These are phyloP conservation scores for Operophtera brumata DNA, from an alignment of 2,888 invertebrate genomes.

Conservation along the genomic window DNA sequence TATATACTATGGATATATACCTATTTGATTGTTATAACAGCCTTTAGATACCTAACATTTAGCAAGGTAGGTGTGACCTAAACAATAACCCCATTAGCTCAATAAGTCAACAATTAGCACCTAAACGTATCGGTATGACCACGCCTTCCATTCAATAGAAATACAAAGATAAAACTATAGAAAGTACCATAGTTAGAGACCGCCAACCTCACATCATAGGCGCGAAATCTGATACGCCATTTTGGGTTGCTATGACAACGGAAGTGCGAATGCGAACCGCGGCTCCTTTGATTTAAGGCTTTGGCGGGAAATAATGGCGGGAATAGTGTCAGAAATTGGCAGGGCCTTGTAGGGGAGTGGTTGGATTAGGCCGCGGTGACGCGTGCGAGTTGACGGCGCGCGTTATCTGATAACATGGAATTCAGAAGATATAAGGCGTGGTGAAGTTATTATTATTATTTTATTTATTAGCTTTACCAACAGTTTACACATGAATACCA, in stretches of 20 bases:
- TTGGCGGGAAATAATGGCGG: slow-evolving; percentile 51
- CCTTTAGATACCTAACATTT: not conserved
- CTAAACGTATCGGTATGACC: slow-evolving; percentile 7
- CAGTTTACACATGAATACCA: no score
- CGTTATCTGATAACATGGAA: slow-evolving; percentile 19
- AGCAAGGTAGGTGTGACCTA: slow-evolving; percentile 7
- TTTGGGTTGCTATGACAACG: slow-evolving; percentile 57
- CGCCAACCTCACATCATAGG: slow-evolving; percentile 52
- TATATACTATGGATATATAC: no score
- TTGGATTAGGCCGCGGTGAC: slow-evolving; percentile 26
- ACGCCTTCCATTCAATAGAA: slow-evolving; percentile 23
- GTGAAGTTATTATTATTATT: not conserved
- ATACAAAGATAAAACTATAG: slow-evolving; percentile 8
- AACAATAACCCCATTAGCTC: slow-evolving; percentile 13
- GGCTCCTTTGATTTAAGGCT: slow-evolving; percentile 67
- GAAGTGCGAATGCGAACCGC: slow-evolving; percentile 53
- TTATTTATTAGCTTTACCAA: no score
- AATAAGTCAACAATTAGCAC: slow-evolving; percentile 21
- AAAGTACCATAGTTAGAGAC: slow-evolving; percentile 10
- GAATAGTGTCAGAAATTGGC: slow-evolving; percentile 47
- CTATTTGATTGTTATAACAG: no score
- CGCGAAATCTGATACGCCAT: slow-evolving; percentile 66
- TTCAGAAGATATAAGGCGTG: not conserved
- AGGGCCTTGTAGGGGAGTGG: slow-evolving; percentile 42
- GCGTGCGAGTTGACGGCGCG: slow-evolving; percentile 20